Percentiles rank a stretch among this genome's conserved stretches.
phyloP scores from a whole-genome alignment of 1,140 invertebrate species.

The Lethrus apterus region DNA sequence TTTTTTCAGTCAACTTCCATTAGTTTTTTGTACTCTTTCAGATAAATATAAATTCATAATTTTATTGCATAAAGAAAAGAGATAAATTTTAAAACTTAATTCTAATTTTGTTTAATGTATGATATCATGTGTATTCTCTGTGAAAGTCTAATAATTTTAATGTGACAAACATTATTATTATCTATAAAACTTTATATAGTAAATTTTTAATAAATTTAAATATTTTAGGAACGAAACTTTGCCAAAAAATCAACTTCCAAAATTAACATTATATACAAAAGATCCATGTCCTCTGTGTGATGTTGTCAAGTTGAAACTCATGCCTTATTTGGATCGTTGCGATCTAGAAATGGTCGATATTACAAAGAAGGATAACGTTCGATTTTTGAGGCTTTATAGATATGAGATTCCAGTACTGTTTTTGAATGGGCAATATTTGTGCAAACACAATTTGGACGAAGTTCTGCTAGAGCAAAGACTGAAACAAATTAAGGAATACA shows the following conservation, averaged over 20 bases:
- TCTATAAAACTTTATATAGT: too few species aligned
- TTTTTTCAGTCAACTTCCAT: too few species aligned
- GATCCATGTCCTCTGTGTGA: constrained; percentile 76
- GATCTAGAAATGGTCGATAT: constrained; percentile 70
- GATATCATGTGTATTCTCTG: too few species aligned
- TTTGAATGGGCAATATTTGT: constrained; percentile 73
- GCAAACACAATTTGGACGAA: constrained; percentile 69
- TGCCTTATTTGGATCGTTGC: constrained; percentile 52
- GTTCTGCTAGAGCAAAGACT: constrained; percentile 46
- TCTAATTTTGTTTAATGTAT: too few species aligned
- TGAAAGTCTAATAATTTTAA: too few species aligned
- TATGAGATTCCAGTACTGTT: constrained; percentile 84
- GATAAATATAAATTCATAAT: too few species aligned
- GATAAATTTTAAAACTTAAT: too few species aligned
- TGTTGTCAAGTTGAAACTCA: constrained; percentile 62
- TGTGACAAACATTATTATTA: too few species aligned
- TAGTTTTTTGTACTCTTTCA: too few species aligned
- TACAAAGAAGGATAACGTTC: constrained; percentile 59
- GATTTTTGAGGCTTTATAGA: constrained; percentile 67
- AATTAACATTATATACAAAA: constrained; percentile 74
- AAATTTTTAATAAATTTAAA: too few species aligned
- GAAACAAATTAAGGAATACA: constrained; percentile 20
- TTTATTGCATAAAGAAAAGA: too few species aligned
- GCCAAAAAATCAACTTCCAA: constrained; percentile 37
- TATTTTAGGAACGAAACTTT: constrained; percentile 21